Percentiles rank a stretch among this genome's conserved stretches.
Conservation (phyloP, 2,888 invertebrate species). For the Rapana venosa region DNA sequence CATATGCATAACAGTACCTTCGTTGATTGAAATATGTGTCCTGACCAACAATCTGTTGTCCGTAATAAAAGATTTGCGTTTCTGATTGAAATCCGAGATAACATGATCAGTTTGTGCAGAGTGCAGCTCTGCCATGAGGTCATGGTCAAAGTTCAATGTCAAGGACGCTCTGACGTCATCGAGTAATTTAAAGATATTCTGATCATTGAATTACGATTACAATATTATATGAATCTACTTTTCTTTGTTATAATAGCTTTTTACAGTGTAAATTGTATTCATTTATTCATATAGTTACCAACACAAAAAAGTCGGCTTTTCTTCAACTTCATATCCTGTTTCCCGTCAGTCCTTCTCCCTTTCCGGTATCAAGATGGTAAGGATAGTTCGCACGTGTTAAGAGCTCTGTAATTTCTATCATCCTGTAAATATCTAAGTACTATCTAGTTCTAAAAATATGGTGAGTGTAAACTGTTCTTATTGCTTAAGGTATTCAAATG, state of each 20-base stretch:
- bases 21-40: background rate
- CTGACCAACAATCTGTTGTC: background rate
- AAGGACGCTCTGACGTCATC: background rate
- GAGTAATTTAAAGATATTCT: too few relatives aligned
- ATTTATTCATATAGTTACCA: background rate
- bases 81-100: background rate
- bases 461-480: too few relatives aligned
- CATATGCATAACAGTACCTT: background rate
- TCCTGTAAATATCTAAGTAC: background rate
- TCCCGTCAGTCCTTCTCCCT: background rate
- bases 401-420: background rate
- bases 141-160: slow-evolving; percentile 8
- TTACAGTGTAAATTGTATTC: too few relatives aligned
- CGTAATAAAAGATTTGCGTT: background rate
- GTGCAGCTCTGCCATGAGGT: background rate
- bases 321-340: background rate
- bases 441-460: too few relatives aligned
- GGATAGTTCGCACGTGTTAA: background rate
- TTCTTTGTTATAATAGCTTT: background rate
- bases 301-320: background rate
- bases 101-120: background rate
- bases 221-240: background rate
- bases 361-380: slow-evolving; percentile 31
- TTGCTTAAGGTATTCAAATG: too few relatives aligned
- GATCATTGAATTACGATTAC: background rate